Evolutionary conservation across 2,797 vertebrate genomes (phyloP).

Genomic region (Arremon aurantiirostris): DNA sequence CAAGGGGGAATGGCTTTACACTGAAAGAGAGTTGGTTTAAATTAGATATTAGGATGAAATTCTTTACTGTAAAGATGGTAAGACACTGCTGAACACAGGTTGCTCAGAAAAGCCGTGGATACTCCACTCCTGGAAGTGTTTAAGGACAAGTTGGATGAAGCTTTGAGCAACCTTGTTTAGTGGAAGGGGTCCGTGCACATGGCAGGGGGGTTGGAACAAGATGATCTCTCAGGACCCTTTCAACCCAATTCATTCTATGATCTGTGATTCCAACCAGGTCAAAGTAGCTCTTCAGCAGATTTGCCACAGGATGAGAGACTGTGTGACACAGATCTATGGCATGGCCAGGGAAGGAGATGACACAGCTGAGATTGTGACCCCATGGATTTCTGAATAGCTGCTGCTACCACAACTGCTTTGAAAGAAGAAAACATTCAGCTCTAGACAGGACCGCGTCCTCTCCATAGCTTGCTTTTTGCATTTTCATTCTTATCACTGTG

Average conservation of each 20-base stretch:
- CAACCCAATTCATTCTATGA: background rate
- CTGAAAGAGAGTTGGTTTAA: background rate
- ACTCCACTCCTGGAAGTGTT: background rate
- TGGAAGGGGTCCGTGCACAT: rapidly evolving
- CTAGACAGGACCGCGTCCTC: background rate
- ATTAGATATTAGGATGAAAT: background rate
- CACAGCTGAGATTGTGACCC: background rate
- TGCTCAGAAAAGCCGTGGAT: background rate
- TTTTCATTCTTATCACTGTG: background rate
- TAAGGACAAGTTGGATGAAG: background rate
- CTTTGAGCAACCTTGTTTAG: background rate
- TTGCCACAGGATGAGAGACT: background rate
- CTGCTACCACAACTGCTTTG: background rate
- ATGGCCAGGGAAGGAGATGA: background rate
- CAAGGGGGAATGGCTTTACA: background rate
- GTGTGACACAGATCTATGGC: background rate
- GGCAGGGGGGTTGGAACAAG: rapidly evolving
- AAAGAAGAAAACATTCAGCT: background rate
- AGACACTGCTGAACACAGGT: background rate
- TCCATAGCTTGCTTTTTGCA: background rate
- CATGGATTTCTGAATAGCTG: background rate
- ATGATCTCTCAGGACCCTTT: background rate
- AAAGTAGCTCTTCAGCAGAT: background rate
- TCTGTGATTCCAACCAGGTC: background rate
- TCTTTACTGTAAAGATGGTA: background rate